Evolutionary conservation across 2,888 invertebrate genomes (phyloP).

Genomic region (Fissipunctia ypsillon): DNA sequence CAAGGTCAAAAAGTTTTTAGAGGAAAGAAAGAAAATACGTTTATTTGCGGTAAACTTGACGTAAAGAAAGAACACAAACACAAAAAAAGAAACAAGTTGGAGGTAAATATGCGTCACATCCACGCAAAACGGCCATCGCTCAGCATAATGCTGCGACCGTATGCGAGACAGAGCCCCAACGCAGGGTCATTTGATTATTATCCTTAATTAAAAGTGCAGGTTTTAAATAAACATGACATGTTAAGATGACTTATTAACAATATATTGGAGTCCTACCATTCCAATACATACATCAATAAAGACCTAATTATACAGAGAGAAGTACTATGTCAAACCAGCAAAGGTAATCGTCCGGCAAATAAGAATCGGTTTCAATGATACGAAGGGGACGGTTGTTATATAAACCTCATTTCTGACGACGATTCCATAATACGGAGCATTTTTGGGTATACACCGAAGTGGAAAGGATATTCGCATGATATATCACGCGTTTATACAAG

Average conservation of each 20-base stretch:
- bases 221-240: background rate
- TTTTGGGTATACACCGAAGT: slow-evolving; percentile 10
- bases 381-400: background rate
- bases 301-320: background rate
- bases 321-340: slow-evolving; percentile 16
- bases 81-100: too few species aligned
- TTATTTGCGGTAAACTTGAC: too few species aligned
- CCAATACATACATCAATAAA: slow-evolving; percentile 9
- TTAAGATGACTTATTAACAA: background rate
- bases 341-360: slow-evolving; percentile 30
- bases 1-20: too few species aligned
- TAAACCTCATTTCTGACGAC: slow-evolving; percentile 40
- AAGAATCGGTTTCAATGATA: slow-evolving; percentile 29
- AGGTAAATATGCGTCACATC: too few species aligned
- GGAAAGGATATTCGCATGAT: slow-evolving; percentile 44
- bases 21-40: too few species aligned
- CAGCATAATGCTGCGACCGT: too few species aligned
- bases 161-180: too few species aligned
- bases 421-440: too few species aligned
- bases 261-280: background rate
- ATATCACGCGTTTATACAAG: slow-evolving; percentile 37
- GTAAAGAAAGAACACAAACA: too few species aligned
- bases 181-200: too few species aligned
- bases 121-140: too few species aligned
- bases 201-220: too few species aligned